These are phyloP conservation scores for Cirrhinus molitorella DNA, from an alignment of 2,797 vertebrate species.

Conservation along the genomic window DNA sequence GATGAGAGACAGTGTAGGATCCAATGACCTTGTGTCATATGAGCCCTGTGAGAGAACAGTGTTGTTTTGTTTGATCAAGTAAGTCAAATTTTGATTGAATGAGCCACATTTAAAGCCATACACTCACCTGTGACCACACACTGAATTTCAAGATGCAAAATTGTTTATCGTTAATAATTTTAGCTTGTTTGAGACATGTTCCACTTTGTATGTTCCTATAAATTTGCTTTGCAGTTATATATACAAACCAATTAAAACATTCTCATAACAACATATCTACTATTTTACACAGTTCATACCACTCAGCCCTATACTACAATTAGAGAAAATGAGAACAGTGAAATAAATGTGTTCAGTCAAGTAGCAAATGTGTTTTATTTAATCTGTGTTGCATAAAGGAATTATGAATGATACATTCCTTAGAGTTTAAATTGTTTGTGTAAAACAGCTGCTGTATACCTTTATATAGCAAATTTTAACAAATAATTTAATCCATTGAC, in stretches of 20 bases:
- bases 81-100: not conserved
- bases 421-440: constrained; percentile 73
- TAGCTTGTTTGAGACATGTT: not conserved
- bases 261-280: too few relatives aligned
- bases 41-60: not conserved
- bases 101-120: not conserved
- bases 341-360: not conserved
- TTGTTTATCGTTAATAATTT: not conserved
- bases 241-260: too few relatives aligned
- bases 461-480: constrained; percentile 55
- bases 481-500: constrained; percentile 69
- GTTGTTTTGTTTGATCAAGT: not conserved
- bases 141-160: not conserved
- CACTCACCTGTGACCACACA: not conserved
- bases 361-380: not conserved
- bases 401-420: constrained; percentile 67
- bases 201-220: too few relatives aligned
- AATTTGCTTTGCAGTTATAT: too few relatives aligned
- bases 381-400: not conserved
- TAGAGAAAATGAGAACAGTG: not conserved
- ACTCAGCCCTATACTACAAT: not conserved
- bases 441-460: constrained; percentile 57
- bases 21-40: not conserved
- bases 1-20: not conserved
- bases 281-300: not conserved